phyloP scores from a whole-genome alignment of 2,888 invertebrate species.

The Pomacea canaliculata region DNA sequence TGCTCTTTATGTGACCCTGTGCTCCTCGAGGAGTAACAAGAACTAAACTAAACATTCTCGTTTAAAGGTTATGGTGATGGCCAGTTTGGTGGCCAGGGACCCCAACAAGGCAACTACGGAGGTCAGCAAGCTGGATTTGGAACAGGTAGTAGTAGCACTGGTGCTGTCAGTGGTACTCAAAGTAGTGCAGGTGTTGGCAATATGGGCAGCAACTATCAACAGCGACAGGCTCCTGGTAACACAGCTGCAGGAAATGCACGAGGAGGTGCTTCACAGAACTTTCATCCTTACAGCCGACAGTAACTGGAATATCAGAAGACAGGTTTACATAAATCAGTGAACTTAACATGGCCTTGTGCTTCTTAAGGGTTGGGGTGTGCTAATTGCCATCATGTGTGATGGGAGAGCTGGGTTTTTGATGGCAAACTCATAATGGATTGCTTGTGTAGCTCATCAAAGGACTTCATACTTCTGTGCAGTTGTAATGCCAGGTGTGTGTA shows the following conservation, averaged over 20 bases:
- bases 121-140: slow-evolving; percentile 28
- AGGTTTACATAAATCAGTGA: too few relatives aligned
- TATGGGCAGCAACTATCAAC: slow-evolving; percentile 17
- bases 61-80: slow-evolving; percentile 13
- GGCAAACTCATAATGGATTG: too few relatives aligned
- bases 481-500: too few relatives aligned
- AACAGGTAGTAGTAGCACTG: slow-evolving; percentile 10
- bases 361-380: too few relatives aligned
- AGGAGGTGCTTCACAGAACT: slow-evolving; percentile 26
- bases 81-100: slow-evolving; percentile 18
- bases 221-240: slow-evolving; percentile 24
- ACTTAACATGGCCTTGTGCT: too few relatives aligned
- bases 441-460: too few relatives aligned
- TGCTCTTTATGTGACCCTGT: too few relatives aligned
- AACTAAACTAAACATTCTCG: neutral
- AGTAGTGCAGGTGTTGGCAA: neutral
- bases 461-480: too few relatives aligned
- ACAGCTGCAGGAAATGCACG: slow-evolving; percentile 12
- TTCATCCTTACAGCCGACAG: slow-evolving; percentile 24
- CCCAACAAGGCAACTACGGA: slow-evolving; percentile 25
- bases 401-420: too few relatives aligned
- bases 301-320: neutral
- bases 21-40: neutral
- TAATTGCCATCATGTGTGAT: too few relatives aligned
- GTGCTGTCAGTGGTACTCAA: slow-evolving; percentile 1